Base-by-base conservation (phyloP, 2,888 invertebrate genomes). In the Parelbella ahira region DNA sequence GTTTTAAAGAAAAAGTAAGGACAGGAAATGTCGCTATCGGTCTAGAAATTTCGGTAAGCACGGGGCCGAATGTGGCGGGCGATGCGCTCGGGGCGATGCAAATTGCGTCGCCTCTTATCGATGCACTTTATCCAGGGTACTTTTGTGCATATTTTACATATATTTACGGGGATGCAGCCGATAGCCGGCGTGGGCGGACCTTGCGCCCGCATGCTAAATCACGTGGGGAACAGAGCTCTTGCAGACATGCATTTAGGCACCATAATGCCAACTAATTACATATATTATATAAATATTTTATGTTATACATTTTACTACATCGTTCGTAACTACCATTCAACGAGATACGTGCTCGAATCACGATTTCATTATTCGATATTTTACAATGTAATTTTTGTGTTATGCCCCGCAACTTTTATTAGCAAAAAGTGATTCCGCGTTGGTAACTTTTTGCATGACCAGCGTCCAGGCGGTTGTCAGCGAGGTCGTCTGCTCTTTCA, bases 131-230 rank as follows among this genome's bases (percentile, higher is more conserved):
- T 81, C 81, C 81, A 69, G 77, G 73, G 66, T 77, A 76, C 78
- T 77, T 81, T 79, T 77, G 78, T 72, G 79, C 75, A 80, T 82
- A 83, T 81, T 83, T 83, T 81, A 78, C 75, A 80, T 79, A 81
- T 70, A 78, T 79, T 78, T 77, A 71, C 68, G 66, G 68, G 74
- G 74, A 73, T 69, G 72, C 58, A 57, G 67, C 66, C 60, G 76
- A 79, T 77, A 73, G 74, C 60, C 60, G 51, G 65, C 58, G 81
- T 80, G 78, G 84, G 83, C 77, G 83, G 69, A 66, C 65, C 48
- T 47, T 37, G 60, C 51, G 65, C 53, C 63, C 62, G 67, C 70
- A 74, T 74, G 74, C 71, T 78, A 81, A 81, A 81, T 71, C 63
- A 65, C 47, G 53, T 58, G 63, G 62, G 65, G 69, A 63, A 56